Evolutionary conservation across 2,888 invertebrate species (phyloP), one percentile per base, ranked within the genome.

Genomic region (Leucoptera coffeella): DNA sequence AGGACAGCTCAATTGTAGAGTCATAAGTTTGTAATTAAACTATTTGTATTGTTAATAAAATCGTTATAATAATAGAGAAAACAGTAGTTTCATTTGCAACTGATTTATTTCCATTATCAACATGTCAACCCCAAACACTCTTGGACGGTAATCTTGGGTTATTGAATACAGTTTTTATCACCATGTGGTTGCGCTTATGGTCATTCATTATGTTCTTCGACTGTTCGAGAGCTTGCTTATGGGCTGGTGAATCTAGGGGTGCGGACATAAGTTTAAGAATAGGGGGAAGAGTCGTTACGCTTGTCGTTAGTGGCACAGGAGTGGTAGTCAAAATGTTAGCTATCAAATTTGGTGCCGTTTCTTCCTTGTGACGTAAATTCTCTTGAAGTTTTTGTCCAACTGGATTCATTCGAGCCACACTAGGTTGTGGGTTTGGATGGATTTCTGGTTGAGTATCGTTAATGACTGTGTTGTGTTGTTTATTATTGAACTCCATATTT

Each of bases 41-140:
- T 61, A 62, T 69, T 67, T 65, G 64, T 67, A 67, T 67, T 69
- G 69, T 69, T 69, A 69, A 64, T 67, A 69, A 69, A 69, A 69
- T 51, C 55, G 69, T 69, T 69, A 65, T 61, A 42, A 58, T n/a
- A n/a, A n/a, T 49, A 61, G 64, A 64, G 56, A 49, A 39, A 42
- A 33, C 24, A 15, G 28, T 38, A 47, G 42, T 42, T 37, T 38
- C 26, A 30, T 35, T 30, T 24, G 10, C 13, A 26, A 11, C 22
- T n/a, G n/a, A n/a, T n/a, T n/a, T n/a, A n/a, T n/a, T n/a, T n/a
- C n/a, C n/a, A n/a, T n/a, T n/a, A n/a, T n/a, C n/a, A n/a, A n/a
- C n/a, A n/a, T n/a, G n/a, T n/a, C n/a, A n/a, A 13, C 12, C 12
- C 10, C 10, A 15, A n/a, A 25, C 12, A 15, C 17, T 23, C 14